phyloP scores from a whole-genome alignment of 2,113 vertebrate species.

The Hypanus sabinus region DNA sequence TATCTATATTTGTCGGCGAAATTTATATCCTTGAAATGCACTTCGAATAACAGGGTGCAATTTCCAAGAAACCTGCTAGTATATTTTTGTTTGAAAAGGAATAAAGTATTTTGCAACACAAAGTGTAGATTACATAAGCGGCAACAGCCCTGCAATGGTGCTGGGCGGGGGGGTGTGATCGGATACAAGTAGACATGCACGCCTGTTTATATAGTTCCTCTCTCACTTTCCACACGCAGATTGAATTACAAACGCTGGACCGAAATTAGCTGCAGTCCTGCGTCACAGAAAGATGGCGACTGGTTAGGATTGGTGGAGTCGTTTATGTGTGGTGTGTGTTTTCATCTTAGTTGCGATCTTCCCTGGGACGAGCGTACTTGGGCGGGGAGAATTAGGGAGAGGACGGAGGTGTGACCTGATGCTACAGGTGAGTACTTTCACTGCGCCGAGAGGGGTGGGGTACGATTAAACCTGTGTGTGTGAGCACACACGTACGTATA shows the following conservation, averaged over 20 bases:
- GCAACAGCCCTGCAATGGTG: background rate
- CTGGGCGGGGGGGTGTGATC: too few relatives aligned
- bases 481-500: too few relatives aligned
- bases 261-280: slow-evolving; percentile 3
- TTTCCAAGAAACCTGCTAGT: background rate
- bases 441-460: background rate
- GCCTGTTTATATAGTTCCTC: background rate
- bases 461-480: background rate
- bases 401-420: background rate
- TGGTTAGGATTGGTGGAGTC: background rate
- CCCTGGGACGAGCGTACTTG: background rate
- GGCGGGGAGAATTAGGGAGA: background rate
- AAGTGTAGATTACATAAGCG: background rate
- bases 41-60: background rate
- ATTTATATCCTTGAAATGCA: background rate
- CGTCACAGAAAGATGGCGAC: slow-evolving; percentile 23
- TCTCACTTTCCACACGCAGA: background rate
- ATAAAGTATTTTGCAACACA: background rate
- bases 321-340: background rate
- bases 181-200: background rate
- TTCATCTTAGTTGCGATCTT: background rate
- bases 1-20: background rate
- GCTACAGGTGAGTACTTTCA: background rate
- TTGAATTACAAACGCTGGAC: background rate
- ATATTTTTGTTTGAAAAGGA: background rate